Conservation (phyloP, 2,888 invertebrate genomes). For the Azorinus chamasolen region DNA sequence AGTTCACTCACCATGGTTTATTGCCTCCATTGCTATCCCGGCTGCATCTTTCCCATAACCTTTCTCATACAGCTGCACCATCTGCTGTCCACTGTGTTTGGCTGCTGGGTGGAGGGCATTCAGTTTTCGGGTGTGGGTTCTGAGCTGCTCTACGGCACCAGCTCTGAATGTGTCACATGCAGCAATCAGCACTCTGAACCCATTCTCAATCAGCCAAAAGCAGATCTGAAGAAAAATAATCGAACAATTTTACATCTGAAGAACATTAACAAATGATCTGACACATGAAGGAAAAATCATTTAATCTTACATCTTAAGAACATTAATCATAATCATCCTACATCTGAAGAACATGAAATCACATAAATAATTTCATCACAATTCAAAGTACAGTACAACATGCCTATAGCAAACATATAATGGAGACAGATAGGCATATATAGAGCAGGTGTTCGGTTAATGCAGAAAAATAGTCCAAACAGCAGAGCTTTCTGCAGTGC, state of each 20-base stretch:
- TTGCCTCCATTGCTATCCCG: constrained; percentile 99
- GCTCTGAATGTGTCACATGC: constrained; percentile 99
- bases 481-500: too few species aligned
- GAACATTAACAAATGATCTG: too few species aligned
- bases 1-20: constrained; percentile 90
- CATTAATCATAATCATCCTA: too few species aligned
- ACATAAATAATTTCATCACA: too few species aligned
- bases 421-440: too few species aligned
- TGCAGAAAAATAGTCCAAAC: too few species aligned
- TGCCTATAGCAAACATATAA: too few species aligned
- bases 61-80: constrained; percentile 99
- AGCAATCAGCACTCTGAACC: constrained; percentile 97
- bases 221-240: constrained; percentile 90
- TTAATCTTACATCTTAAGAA: too few species aligned
- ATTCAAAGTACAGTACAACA: too few species aligned
- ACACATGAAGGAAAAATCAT: too few species aligned
- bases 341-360: too few species aligned
- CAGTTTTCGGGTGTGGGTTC: constrained; percentile 97
- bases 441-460: too few species aligned
- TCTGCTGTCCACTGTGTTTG: constrained; percentile 90
- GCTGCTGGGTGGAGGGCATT: constrained; percentile 96
- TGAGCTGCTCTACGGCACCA: constrained; percentile 98
- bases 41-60: constrained; percentile 99
- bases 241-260: background rate
- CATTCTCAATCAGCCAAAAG: constrained; percentile 99